Evolutionary conservation across 2,888 invertebrate species (phyloP), one percentile per base, ranked within the genome.

Genomic region (Helobdella robusta): DNA sequence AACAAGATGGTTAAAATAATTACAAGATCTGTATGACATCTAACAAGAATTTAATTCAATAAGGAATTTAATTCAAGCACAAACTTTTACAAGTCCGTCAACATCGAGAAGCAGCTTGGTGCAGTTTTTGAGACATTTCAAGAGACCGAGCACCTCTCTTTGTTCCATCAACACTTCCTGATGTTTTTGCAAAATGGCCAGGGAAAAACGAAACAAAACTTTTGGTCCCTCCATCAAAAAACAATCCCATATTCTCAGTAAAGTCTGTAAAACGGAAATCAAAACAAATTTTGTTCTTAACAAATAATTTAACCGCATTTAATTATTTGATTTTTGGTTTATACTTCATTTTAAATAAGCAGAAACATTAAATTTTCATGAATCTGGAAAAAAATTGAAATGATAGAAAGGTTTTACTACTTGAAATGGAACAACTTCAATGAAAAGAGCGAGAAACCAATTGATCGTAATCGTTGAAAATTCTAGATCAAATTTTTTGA

Each of bases 181-280:
- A 68, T 81, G 79, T 67, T 81, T 74, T 73, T 81, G 80, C 61
- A 83, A 73, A 48, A 83, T 76, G 36, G 83, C 83, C 62, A 83
- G 73, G 2, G 83, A 79, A 73, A 83, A 83, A 3, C 83, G 81
- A 74, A 83, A 83, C 65, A 83, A 73, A 40, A 83, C 81, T 72
- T 83, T 83, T 6, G 82, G 82, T 11, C 83, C 83, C 72, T 83
- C 83, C 58, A 82, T 72, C 58, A 83, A 73, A 72, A 83, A 83
- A 68, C 82, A 81, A 73, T 83, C 83, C 83, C 83, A 83, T 30
- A 83, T 78, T n/a, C 83, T 74, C 28, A 83, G 71, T 66, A 82
- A 73, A 0, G 82, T 81, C 82, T 82, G 75, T 34, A 40, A 46
- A 23, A 20, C n/a, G 8, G 23, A 8, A 60, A 11, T n/a, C 8